phyloP scores from a whole-genome alignment of 2,888 invertebrate genomes.

The Cyaniris semiargus region DNA sequence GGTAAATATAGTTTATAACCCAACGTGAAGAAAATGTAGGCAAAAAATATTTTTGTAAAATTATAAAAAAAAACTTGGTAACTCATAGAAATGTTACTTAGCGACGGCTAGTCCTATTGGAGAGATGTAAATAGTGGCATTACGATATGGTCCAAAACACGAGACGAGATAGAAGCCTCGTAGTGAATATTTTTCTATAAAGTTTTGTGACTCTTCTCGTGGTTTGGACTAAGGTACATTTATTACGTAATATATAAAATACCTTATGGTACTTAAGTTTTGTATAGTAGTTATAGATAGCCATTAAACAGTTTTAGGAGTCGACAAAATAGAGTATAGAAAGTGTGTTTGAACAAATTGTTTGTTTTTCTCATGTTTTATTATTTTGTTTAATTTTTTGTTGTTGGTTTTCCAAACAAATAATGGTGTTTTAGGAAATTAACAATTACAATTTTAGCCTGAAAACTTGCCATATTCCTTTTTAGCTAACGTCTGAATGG shows the following conservation, averaged over 20 bases:
- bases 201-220: neutral
- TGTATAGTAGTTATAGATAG: slow-evolving; percentile 40
- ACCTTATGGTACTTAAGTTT: slow-evolving; percentile 55
- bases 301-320: neutral
- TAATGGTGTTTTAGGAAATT: no score
- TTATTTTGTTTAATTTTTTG: neutral
- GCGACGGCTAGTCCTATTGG: slow-evolving; percentile 76
- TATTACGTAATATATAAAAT: slow-evolving; percentile 41
- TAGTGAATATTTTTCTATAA: neutral
- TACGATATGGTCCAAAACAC: slow-evolving; percentile 45
- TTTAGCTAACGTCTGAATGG: neutral
- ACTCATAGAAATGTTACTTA: slow-evolving; percentile 55
- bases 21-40: no score
- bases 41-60: neutral
- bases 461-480: slow-evolving; percentile 3
- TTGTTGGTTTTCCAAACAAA: neutral
- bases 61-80: neutral
- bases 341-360: neutral
- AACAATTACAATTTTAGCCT: neutral
- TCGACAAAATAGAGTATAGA: neutral
- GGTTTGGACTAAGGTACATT: slow-evolving; percentile 41
- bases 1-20: no score
- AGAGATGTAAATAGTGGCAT: slow-evolving; percentile 64
- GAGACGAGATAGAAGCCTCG: neutral
- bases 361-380: neutral